Evolutionary conservation across 2,888 invertebrate genomes (phyloP), one percentile per base, ranked within the genome.

Genomic region (Acleris cristana): DNA sequence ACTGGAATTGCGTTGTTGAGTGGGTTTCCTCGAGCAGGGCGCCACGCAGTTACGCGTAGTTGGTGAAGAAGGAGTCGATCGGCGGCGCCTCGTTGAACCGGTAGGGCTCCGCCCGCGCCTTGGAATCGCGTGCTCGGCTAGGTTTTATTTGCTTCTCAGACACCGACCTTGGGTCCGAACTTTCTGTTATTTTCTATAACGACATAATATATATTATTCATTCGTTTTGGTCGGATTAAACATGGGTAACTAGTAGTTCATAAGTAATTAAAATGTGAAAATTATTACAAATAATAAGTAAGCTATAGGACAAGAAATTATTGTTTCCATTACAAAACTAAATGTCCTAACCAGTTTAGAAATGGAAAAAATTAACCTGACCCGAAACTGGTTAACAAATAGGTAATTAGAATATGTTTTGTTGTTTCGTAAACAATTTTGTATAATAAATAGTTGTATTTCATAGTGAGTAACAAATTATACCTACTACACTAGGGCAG

Each of bases 161-260:
- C 48, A 64, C 21, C 1, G 75, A 70, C 64, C 73, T 82, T 55
- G 77, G n/a, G 73, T 79, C 80, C 53, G 76, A 51, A 60, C 70
- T 72, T 69, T 85, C 84, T 81, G 78, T 55, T 78, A 69, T 55
- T 81, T 83, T 86, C 87, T 87, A 84, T 69, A 83, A 82, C 70
- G 73, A 83, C n/a, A 19, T 23, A 18, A 45, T 14, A 19, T 16
- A 40, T 14, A 48, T 34, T 45, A 45, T 45, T n/a, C 0, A n/a
- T 45, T 6, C n/a, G n/a, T 45, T 45, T 45, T n/a, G 0, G 45
- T n/a, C 7, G 45, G 45, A 16, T 45, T 16, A n/a, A 45, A 16
- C 4, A 45, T 45, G 2, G 16, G 45, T n/a, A 16, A 34, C n/a
- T 45, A 7, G 45, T n/a, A n/a, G 0, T 14, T 16, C 14, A 6